Conservation (phyloP, 2,888 invertebrate genomes). For the Morpho deidamia region DNA sequence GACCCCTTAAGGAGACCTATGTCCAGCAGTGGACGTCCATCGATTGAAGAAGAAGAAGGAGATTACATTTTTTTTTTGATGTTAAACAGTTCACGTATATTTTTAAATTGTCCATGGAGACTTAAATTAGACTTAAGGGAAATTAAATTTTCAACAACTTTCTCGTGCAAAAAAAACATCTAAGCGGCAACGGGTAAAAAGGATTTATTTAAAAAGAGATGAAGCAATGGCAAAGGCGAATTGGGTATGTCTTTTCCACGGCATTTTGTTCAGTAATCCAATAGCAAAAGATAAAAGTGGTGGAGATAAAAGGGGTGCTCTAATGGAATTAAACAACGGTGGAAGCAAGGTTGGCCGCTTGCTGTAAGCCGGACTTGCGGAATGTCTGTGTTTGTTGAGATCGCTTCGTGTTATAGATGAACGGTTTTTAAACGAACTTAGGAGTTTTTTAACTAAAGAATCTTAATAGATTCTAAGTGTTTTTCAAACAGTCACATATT, state of each 20-base stretch:
- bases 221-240: constrained; percentile 52
- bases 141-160: constrained; percentile 2
- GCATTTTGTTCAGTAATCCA: constrained; percentile 72
- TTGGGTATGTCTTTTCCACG: constrained; percentile 70
- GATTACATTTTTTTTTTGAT: no score
- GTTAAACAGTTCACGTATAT: no score
- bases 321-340: constrained; percentile 75
- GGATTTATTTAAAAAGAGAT: constrained; percentile 46
- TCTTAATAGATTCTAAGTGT: no score
- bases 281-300: constrained; percentile 73
- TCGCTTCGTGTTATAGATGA: constrained; percentile 12
- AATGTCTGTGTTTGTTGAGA: constrained; percentile 53
- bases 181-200: constrained; percentile 33
- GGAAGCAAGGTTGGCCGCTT: constrained; percentile 29
- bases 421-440: constrained; percentile 10
- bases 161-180: constrained; percentile 26
- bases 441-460: neutral
- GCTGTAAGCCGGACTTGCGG: constrained; percentile 66
- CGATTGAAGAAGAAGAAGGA: no score
- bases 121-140: neutral
- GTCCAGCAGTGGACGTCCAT: no score
- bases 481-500: no score
- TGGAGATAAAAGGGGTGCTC: constrained; percentile 75
- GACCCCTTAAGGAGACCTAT: no score
- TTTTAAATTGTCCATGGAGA: neutral